Evolutionary conservation across 2,113 vertebrate species (phyloP).

Genomic region (Symphodus melops): DNA sequence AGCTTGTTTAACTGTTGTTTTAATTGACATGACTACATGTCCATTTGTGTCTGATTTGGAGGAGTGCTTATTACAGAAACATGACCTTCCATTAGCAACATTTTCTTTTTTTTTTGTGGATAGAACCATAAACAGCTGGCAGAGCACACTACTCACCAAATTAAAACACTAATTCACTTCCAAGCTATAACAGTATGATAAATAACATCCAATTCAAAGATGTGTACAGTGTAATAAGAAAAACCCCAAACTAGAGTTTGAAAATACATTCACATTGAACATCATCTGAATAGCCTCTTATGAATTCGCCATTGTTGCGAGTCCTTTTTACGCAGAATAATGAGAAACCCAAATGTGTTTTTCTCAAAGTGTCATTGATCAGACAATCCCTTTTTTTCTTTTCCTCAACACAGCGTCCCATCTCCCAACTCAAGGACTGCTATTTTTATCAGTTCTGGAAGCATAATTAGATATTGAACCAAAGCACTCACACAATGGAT

Average conservation of each 20-base stretch:
- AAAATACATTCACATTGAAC: constrained; percentile 28
- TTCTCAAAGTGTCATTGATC: constrained; percentile 20
- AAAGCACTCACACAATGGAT: constrained; percentile 38
- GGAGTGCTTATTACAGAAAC: constrained; percentile 59
- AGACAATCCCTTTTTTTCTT: constrained; percentile 1
- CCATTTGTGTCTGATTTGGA: constrained; percentile 67
- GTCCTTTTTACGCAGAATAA: constrained; percentile 14
- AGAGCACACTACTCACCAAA: constrained; percentile 77
- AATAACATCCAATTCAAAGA: constrained; percentile 61
- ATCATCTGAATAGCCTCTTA: constrained; percentile 2
- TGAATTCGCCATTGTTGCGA: background rate
- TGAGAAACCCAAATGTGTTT: background rate
- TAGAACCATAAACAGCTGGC: constrained; percentile 66
- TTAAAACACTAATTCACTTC: constrained; percentile 80
- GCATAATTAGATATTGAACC: constrained; percentile 77
- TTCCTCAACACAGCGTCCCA: background rate
- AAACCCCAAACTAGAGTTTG: constrained; percentile 15
- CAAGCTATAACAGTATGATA: constrained; percentile 79
- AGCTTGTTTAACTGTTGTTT: constrained; percentile 71
- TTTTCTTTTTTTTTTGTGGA: constrained; percentile 53
- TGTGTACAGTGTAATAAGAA: constrained; percentile 47
- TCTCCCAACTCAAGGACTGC: background rate
- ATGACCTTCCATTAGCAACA: constrained; percentile 70
- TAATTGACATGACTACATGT: constrained; percentile 78
- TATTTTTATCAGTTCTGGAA: constrained; percentile 42